Percentiles rank a stretch among this genome's conserved stretches.
These are phyloP conservation scores for Hyperoplus lanceolatus DNA, from an alignment of 2,797 vertebrate genomes.

Conservation along the genomic window DNA sequence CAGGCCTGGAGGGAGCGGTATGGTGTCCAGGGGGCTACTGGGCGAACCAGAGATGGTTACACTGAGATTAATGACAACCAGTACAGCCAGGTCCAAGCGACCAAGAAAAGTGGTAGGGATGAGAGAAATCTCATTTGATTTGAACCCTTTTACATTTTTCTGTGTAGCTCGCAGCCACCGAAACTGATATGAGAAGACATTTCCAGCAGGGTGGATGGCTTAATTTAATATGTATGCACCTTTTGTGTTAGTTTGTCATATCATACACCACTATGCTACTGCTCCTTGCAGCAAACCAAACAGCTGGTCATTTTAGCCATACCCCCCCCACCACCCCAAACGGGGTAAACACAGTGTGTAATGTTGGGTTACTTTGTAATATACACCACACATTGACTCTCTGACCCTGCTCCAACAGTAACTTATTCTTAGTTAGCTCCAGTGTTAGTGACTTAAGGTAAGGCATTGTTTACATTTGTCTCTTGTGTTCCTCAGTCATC, in stretches of 20 bases:
- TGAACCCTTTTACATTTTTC: no score
- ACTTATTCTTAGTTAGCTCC: slow-evolving; percentile 5
- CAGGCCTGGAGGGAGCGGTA: slow-evolving; percentile 92
- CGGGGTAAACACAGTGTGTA: neutral
- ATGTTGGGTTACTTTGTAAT: slow-evolving; percentile 8
- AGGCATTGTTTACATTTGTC: slow-evolving; percentile 4
- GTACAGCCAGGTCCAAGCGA: slow-evolving; percentile 70
- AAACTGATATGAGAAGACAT: neutral
- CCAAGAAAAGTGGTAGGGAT: slow-evolving; percentile 81
- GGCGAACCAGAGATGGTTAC: slow-evolving; percentile 85
- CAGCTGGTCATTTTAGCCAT: neutral
- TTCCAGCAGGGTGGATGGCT: neutral
- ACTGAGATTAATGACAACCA: slow-evolving; percentile 87
- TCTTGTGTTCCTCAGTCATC: slow-evolving; percentile 59
- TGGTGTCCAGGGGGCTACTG: slow-evolving; percentile 79
- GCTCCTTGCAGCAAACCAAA: neutral
- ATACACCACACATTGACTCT: neutral
- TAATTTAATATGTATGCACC: neutral
- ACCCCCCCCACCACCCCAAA: neutral
- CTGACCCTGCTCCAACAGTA: neutral
- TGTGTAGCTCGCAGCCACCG: slow-evolving; percentile 1
- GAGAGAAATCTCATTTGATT: neutral
- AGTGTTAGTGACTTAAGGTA: neutral
- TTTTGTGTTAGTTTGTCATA: neutral
- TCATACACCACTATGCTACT: neutral